A percentile compares a stretch with the other conserved stretches of the same genome.
These are phyloP conservation scores for Drosophila nebulosa DNA, from an alignment of 1,140 invertebrate genomes.

Conservation along the genomic window DNA sequence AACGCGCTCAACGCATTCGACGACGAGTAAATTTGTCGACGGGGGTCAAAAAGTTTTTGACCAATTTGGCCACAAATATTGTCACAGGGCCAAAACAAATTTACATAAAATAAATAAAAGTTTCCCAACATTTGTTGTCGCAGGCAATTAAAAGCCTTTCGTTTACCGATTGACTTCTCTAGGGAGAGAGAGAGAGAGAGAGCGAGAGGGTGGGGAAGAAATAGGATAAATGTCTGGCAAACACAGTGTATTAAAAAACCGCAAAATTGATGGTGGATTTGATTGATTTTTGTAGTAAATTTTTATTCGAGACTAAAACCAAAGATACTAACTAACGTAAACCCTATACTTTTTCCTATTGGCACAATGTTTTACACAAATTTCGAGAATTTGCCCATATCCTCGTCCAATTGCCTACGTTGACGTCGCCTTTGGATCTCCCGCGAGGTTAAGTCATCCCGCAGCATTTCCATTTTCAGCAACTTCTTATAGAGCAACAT, in stretches of 20 bases:
- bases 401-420: background rate
- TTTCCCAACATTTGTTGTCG: slow-evolving; percentile 68
- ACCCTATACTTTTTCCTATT: background rate
- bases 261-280: slow-evolving; percentile 48
- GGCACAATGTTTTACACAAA: background rate
- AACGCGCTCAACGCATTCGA: background rate
- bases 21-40: slow-evolving; percentile 5
- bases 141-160: slow-evolving; percentile 66
- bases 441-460: slow-evolving; percentile 9
- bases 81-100: slow-evolving; percentile 50
- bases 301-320: slow-evolving; percentile 3
- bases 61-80: slow-evolving; percentile 70
- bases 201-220: no score
- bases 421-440: background rate
- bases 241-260: slow-evolving; percentile 68
- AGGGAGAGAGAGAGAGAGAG: background rate
- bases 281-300: slow-evolving; percentile 5
- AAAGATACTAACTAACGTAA: background rate
- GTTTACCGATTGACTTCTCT: slow-evolving; percentile 36
- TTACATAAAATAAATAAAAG: slow-evolving; percentile 77
- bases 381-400: slow-evolving; percentile 16
- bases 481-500: slow-evolving; percentile 54
- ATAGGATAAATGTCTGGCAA: slow-evolving; percentile 42
- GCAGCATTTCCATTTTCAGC: slow-evolving; percentile 21
- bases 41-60: slow-evolving; percentile 24